Evolutionary conservation across 2,113 vertebrate genomes (phyloP).

Genomic region (Macaca fascicularis): DNA sequence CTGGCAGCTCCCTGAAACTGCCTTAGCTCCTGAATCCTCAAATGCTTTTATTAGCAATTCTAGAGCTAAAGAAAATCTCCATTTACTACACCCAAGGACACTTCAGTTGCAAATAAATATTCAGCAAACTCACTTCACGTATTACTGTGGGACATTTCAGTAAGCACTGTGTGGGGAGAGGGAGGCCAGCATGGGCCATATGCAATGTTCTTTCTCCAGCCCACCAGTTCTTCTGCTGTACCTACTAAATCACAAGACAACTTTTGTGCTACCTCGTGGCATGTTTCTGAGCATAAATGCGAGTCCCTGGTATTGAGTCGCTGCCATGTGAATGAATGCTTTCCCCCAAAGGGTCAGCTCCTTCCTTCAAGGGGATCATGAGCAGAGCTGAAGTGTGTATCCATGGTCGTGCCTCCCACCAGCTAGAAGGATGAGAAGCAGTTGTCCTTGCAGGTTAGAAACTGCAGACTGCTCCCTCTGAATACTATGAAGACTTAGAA

Average conservation of each 20-base stretch:
- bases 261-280: not conserved
- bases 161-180: rapidly evolving
- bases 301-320: not conserved
- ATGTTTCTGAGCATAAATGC: not conserved
- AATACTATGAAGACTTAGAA: not conserved
- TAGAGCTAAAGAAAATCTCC: not conserved
- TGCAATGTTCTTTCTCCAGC: not conserved
- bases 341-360: not conserved
- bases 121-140: rapidly evolving
- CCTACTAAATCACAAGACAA: not conserved
- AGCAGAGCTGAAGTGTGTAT: not conserved
- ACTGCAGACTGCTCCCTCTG: rapidly evolving
- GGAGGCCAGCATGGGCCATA: not conserved
- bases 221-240: rapidly evolving
- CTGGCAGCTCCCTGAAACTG: not conserved
- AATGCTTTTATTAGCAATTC: not conserved
- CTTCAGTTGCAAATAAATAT: not conserved
- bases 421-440: not conserved
- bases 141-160: not conserved
- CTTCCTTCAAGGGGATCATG: not conserved
- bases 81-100: not conserved
- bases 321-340: too few species aligned
- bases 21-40: not conserved
- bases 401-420: rapidly evolving
- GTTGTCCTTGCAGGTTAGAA: not conserved